Conservation (phyloP, 2,888 invertebrate species). For the Spisula subtruncata region DNA sequence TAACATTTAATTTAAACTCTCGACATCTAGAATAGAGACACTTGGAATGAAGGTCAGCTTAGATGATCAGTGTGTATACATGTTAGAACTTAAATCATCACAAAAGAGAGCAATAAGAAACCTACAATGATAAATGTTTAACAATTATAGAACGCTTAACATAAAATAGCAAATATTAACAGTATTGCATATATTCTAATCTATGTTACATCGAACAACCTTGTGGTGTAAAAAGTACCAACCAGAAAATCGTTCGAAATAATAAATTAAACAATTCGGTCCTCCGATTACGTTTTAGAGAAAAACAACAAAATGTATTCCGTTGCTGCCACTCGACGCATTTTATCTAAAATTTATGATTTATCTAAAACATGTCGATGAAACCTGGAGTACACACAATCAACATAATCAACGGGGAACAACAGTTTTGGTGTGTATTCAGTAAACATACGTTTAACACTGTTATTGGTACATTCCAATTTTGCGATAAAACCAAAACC, state of each 20-base stretch:
- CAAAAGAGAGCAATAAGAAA: neutral
- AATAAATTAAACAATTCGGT: neutral
- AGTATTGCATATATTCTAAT: neutral
- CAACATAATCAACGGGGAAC: neutral
- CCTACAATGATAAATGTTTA: neutral
- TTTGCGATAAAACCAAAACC: too few species aligned
- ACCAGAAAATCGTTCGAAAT: neutral
- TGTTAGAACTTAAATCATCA: neutral
- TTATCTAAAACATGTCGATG: neutral
- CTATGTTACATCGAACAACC: neutral
- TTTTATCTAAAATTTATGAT: too few species aligned
- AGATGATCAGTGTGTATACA: neutral
- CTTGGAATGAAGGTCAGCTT: neutral
- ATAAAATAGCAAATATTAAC: too few species aligned
- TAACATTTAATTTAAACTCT: neutral
- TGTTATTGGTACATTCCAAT: too few species aligned
- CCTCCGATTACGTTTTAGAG: neutral
- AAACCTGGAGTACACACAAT: neutral
- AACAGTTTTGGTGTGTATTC: neutral
- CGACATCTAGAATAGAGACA: too few species aligned
- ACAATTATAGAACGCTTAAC: conserved; percentile 1
- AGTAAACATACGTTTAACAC: too few species aligned
- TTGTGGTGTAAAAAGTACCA: neutral
- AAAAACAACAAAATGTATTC: too few species aligned
- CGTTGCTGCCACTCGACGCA: neutral